phyloP scores from a whole-genome alignment of 2,797 vertebrate genomes.

The Sebastes kiyomatsui region DNA sequence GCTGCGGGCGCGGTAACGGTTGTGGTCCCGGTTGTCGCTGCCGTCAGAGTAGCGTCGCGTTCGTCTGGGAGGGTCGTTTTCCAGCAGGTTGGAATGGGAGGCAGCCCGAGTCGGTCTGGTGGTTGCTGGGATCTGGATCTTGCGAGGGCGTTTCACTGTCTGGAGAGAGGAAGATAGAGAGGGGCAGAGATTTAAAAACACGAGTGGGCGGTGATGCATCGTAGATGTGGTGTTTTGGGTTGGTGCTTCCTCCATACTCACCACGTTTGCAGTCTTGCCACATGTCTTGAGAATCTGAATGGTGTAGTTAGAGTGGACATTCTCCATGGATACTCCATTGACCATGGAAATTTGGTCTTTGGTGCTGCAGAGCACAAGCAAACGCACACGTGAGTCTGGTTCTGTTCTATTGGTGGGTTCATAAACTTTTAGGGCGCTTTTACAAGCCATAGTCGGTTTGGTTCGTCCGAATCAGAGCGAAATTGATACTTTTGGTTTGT shows the following conservation, averaged over 20 bases:
- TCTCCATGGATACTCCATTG: constrained; percentile 93
- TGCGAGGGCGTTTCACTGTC: constrained; percentile 92
- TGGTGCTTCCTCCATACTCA: constrained; percentile 76
- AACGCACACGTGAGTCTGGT: neutral
- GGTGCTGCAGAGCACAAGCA: constrained; percentile 76
- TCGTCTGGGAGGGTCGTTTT: constrained; percentile 54
- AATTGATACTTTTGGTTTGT: no score
- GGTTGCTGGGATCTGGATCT: constrained; percentile 84
- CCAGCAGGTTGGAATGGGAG: constrained; percentile 83
- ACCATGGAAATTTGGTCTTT: constrained; percentile 96
- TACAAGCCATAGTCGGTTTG: no score
- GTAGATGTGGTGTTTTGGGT: neutral
- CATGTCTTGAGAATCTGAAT: constrained; percentile 93
- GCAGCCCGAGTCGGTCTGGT: constrained; percentile 71
- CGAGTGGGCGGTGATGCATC: fast-evolving
- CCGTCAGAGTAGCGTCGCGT: constrained; percentile 81
- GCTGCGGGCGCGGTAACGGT: constrained; percentile 68
- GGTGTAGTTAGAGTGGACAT: constrained; percentile 85
- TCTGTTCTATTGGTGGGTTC: neutral
- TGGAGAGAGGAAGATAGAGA: constrained; percentile 46
- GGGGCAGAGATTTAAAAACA: neutral
- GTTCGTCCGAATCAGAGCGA: no score
- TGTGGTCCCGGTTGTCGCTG: constrained; percentile 80
- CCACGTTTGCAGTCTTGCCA: constrained; percentile 87
- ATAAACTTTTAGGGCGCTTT: neutral